Evolutionary conservation across 2,113 vertebrate genomes (phyloP).

Genomic region (Pogona vitticeps): DNA sequence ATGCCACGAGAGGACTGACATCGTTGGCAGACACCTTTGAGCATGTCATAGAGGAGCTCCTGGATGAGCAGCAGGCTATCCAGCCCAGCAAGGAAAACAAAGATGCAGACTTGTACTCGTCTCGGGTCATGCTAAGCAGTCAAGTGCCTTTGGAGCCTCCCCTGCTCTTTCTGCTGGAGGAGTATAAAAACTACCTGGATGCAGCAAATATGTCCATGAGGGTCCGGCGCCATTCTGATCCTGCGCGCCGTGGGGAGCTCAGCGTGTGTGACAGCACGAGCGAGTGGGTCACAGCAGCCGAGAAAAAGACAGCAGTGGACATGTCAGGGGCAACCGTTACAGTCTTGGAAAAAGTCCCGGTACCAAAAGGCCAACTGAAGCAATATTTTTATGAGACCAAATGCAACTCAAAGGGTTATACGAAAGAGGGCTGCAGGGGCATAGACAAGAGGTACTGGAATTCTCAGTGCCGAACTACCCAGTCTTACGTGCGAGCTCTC

Average conservation of each 20-base stretch:
- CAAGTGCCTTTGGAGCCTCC: constrained; percentile 99
- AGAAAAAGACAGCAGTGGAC: constrained; percentile 99
- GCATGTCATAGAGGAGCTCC: constrained; percentile 96
- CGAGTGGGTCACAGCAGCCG: constrained; percentile 98
- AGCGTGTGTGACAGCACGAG: constrained; percentile 99
- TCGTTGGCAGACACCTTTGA: constrained; percentile 95
- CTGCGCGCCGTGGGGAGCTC: constrained; percentile 94
- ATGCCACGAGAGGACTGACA: constrained; percentile 82
- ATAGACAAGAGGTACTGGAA: constrained; percentile 99
- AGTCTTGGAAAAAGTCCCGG: constrained; percentile 97
- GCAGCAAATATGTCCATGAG: constrained; percentile 99
- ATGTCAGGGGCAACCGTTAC: constrained; percentile 98
- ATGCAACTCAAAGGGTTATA: constrained; percentile 98
- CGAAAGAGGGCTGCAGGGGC: constrained; percentile 98
- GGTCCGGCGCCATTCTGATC: constrained; percentile 96
- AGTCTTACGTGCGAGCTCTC: constrained; percentile 98
- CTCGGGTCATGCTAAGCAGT: constrained; percentile 98
- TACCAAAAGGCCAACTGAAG: constrained; percentile 99
- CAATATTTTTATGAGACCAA: constrained; percentile 99
- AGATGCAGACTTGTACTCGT: constrained; percentile 95
- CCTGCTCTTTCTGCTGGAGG: constrained; percentile 98
- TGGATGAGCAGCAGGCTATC: constrained; percentile 86
- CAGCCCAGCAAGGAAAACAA: constrained; percentile 84
- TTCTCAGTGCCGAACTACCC: constrained; percentile 99
- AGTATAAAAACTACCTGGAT: constrained; percentile 99